These are phyloP conservation scores for Aphaenogaster rudis DNA, from an alignment of 1,140 invertebrate species.

Conservation along the genomic window DNA sequence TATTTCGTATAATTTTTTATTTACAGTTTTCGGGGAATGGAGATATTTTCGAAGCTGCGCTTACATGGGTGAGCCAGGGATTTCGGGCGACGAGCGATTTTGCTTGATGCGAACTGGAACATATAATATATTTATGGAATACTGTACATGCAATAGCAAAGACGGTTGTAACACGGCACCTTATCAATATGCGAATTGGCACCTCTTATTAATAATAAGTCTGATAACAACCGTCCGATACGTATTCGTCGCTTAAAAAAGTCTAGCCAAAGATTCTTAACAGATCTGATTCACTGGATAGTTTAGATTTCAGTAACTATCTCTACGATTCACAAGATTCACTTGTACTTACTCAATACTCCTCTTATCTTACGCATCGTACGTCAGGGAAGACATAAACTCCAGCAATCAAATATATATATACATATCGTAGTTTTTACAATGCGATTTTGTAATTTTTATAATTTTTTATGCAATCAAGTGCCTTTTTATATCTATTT, in stretches of 20 bases:
- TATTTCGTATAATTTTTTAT: slow-evolving; percentile 65
- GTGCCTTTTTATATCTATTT: slow-evolving; percentile 58
- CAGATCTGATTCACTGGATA: slow-evolving; percentile 58
- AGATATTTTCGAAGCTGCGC: slow-evolving; percentile 96
- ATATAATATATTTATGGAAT: slow-evolving; percentile 97
- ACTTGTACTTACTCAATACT: slow-evolving; percentile 68
- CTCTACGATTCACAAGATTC: slow-evolving; percentile 44
- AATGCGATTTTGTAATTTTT: slow-evolving; percentile 36
- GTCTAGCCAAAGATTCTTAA: slow-evolving; percentile 55
- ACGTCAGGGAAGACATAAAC: slow-evolving; percentile 33
- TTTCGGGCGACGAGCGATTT: slow-evolving; percentile 95
- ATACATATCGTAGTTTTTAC: background rate
- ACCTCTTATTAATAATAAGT: slow-evolving; percentile 48
- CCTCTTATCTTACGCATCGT: slow-evolving; percentile 49
- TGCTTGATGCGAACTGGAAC: slow-evolving; percentile 96
- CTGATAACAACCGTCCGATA: slow-evolving; percentile 50
- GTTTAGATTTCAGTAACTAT: slow-evolving; percentile 46
- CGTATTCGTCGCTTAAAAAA: slow-evolving; percentile 42
- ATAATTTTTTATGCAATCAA: slow-evolving; percentile 29
- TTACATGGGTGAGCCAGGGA: slow-evolving; percentile 95
- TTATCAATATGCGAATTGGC: slow-evolving; percentile 62
- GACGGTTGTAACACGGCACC: slow-evolving; percentile 94
- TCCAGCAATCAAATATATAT: slow-evolving; percentile 10
- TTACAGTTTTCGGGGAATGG: slow-evolving; percentile 96
- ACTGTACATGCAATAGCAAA: slow-evolving; percentile 97